Evolutionary conservation across 2,888 invertebrate genomes (phyloP).

Genomic region (Arge pagana): DNA sequence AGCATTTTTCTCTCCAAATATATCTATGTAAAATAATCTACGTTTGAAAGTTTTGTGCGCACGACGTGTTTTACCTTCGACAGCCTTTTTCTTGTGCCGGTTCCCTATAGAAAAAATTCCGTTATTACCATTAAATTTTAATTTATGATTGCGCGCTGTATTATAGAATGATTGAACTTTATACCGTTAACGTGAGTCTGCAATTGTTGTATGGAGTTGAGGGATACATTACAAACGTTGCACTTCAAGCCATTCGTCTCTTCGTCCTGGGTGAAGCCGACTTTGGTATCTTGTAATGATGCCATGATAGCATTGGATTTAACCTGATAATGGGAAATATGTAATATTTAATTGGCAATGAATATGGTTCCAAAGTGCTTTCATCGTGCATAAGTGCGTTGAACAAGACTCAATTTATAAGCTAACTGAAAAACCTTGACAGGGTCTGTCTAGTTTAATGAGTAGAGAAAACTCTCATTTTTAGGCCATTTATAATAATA

Average conservation of each 20-base stretch:
- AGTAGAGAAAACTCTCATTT: too few relatives aligned
- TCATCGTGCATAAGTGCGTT: too few relatives aligned
- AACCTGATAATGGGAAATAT: constrained; percentile 40
- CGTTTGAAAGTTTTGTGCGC: constrained; percentile 42
- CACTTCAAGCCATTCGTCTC: constrained; percentile 56
- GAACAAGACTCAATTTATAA: too few relatives aligned
- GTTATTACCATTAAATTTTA: not conserved
- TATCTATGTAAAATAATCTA: constrained; percentile 48
- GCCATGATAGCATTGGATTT: constrained; percentile 54
- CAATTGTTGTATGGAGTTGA: constrained; percentile 60
- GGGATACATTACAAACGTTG: constrained; percentile 58
- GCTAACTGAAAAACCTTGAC: too few relatives aligned
- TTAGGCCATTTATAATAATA: too few relatives aligned
- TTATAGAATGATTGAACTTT: not conserved
- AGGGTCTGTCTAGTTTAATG: too few relatives aligned
- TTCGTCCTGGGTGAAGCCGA: constrained; percentile 51
- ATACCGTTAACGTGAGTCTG: constrained; percentile 57
- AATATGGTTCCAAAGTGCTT: constrained; percentile 7
- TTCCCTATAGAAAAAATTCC: constrained; percentile 43
- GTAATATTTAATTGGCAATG: constrained; percentile 1
- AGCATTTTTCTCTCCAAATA: constrained; percentile 47
- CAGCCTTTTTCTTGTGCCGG: constrained; percentile 54
- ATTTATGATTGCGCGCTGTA: not conserved
- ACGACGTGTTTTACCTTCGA: constrained; percentile 53
- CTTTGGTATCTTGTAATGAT: constrained; percentile 52